Base-by-base conservation (phyloP, 1,140 invertebrate genomes). In the Pseudomyrmex gracilis region DNA sequence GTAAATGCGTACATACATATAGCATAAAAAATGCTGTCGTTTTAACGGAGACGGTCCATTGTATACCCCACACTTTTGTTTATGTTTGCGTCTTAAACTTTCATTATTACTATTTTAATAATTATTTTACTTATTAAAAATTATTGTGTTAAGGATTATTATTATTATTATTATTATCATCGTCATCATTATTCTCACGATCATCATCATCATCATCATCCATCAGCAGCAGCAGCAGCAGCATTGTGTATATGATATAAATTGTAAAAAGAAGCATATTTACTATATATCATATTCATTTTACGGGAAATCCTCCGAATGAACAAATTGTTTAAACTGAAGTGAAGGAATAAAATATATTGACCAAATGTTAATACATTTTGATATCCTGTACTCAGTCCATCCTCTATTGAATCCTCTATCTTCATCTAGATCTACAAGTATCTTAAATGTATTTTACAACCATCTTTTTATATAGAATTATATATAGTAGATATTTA, bases 201-300 rank as follows among this genome's bases (percentile, higher is more conserved):
- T 61, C 73, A 88, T 84, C 89, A 58, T 34, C 34, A 73, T 86
- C 73, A 89, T 85, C 84, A 85, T 89, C 86, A 84, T 87, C 24
- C 4, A 7, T 34, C 34, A 34, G 4, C 0, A 34, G 4, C 34
- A 1, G 4, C 5, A 5, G 4, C 5, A 34, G 4, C 84, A 91
- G 90, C 84, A 91, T 92, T 90, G 89, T 91, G 91, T 92, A 91
- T 88, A 92, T 92, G 87, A 84, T 91, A 91, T 91, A 88, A 90
- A 92, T 91, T 92, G 91, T 92, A 92, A 92, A 91, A 91, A 91
- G 85, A 74, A 92, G 87, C 90, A 85, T 92, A 92, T 91, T 92
- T 91, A 91, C 90, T 92, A 91, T 91, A 34, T 34, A 92, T 90
- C 88, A 89, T 91, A 92, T 92, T 92, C 90, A 92, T 91, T 91